Evolutionary conservation across 2,888 invertebrate genomes (phyloP), one percentile per base, ranked within the genome.

Genomic region (Pinctada fucata): DNA sequence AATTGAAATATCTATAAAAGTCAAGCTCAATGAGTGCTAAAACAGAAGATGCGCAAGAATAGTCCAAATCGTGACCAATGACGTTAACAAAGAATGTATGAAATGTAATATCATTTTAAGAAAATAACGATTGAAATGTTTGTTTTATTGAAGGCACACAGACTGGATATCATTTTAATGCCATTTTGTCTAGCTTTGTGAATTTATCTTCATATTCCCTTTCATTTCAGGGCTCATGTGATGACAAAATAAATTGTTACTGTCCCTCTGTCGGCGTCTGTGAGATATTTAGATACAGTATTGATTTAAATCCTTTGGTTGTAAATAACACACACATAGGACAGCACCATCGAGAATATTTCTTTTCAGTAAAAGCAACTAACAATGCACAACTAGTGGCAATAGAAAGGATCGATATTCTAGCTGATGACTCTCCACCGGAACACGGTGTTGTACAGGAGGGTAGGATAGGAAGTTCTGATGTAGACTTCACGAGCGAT

Each of bases 291-390:
- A 80, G 76, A 13, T 87, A 82, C 73, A 76, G 73, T 2, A 67
- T 83, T 4, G 50, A 76, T 8, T 68, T 87, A 45, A 80, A 79
- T 16, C 72, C 70, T 45, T 79, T 87, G 3, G 72, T 81, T 1
- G 67, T 48, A 2, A 63, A 72, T 3, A 75, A 76, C 10, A 84
- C 64, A 10, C 75, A 86, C 50, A 79, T 67, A 2, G 86, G 85
- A 5, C 66, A 85, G 51, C 88, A 88, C 70, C 85, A 88, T 72
- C 71, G 87, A 31, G 81, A 83, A 67, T 87, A 87, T 69, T 81
- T 75, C 75, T 85, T 87, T 66, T 82, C 83, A 3, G 63, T 88
- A 1, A 79, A 70, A 52, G 85, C 75, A 6, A 85, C 81, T 5
- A 88, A 87, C 68, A 75, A 79, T 3, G 87, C 88, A 0, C 64